Percentiles rank a stretch among this genome's conserved stretches.
phyloP scores from a whole-genome alignment of 2,113 vertebrate species.

The Lathamus discolor region DNA sequence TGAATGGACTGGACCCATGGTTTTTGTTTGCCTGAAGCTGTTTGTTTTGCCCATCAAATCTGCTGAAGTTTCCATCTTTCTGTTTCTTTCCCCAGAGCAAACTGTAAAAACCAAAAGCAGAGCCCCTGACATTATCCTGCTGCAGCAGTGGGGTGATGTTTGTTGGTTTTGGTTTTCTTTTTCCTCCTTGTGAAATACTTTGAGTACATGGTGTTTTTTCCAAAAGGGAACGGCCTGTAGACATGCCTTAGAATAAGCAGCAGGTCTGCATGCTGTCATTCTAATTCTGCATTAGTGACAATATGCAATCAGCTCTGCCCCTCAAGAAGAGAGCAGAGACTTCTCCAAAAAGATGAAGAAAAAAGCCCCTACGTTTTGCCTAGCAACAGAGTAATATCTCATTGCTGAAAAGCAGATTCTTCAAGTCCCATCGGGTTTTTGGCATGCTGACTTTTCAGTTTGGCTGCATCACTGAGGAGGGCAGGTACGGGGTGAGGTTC shows the following conservation, averaged over 20 bases:
- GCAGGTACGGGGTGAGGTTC: neutral
- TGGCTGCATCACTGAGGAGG: neutral
- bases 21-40: neutral
- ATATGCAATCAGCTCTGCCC: conserved; percentile 34
- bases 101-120: neutral
- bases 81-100: neutral
- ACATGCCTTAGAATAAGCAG: conserved; percentile 42
- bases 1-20: neutral
- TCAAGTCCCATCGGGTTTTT: neutral
- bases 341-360: neutral
- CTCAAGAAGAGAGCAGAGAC: conserved; percentile 35
- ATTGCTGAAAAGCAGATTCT: neutral
- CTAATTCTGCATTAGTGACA: conserved; percentile 26
- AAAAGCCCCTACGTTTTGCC: neutral
- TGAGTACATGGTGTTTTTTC: neutral
- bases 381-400: conserved; percentile 21
- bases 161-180: neutral
- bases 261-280: conserved; percentile 41
- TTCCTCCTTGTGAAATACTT: neutral
- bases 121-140: neutral
- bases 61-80: neutral
- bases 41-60: neutral
- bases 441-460: neutral
- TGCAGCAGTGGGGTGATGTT: neutral
- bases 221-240: conserved; percentile 11